Conservation (phyloP, 1,140 invertebrate species). For the Mylabris phalerata region DNA sequence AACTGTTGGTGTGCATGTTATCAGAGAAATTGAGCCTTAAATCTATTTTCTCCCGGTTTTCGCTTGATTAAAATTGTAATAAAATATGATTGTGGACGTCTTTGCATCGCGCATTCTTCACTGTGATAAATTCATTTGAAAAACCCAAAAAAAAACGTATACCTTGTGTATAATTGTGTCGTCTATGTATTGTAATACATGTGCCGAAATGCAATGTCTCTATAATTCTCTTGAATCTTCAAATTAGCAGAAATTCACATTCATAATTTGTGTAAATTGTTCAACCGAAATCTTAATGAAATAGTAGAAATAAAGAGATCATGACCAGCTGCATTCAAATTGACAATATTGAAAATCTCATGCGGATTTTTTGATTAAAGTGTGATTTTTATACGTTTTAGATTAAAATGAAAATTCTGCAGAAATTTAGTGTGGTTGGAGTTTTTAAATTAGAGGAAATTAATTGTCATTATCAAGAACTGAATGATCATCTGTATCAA, state of each 20-base stretch:
- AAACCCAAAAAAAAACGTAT: slow-evolving; percentile 37
- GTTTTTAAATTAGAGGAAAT: background rate
- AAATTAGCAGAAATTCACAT: background rate
- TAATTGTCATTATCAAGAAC: background rate
- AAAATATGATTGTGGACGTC: slow-evolving; percentile 8
- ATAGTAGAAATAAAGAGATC: background rate
- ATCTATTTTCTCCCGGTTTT: slow-evolving; percentile 9
- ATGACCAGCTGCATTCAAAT: slow-evolving; percentile 6
- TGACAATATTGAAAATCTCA: slow-evolving; percentile 14
- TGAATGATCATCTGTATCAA: slow-evolving; percentile 21
- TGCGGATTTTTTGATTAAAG: background rate
- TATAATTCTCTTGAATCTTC: background rate
- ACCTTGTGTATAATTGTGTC: slow-evolving; percentile 33
- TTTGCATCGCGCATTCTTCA: slow-evolving; percentile 15
- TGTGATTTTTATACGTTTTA: background rate
- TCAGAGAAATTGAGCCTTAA: slow-evolving; percentile 20
- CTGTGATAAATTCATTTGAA: background rate
- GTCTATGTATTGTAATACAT: slow-evolving; percentile 28
- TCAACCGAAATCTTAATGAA: too few relatives aligned
- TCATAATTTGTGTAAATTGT: too few relatives aligned
- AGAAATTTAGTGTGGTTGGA: slow-evolving; percentile 3
- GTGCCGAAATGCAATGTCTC: slow-evolving; percentile 7
- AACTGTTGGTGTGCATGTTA: background rate
- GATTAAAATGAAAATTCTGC: background rate
- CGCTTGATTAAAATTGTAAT: background rate